These are phyloP conservation scores for Tyrophagus putrescentiae DNA, from an alignment of 1,140 invertebrate species.

Conservation along the genomic window DNA sequence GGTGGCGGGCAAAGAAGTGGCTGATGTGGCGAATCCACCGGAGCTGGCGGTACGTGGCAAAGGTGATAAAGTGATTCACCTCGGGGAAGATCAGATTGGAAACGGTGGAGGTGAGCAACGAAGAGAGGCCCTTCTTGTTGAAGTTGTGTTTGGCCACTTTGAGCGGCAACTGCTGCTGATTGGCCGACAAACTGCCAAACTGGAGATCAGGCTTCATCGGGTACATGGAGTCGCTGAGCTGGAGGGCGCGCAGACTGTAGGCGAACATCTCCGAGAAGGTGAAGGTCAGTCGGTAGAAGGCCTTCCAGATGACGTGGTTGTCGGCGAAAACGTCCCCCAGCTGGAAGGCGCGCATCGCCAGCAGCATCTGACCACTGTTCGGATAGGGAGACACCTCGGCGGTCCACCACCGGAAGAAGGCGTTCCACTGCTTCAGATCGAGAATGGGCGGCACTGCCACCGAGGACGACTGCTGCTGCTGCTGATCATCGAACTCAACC, in stretches of 20 bases:
- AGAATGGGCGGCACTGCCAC: conserved; percentile 8
- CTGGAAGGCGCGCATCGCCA: conserved; percentile 13
- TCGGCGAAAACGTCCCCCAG: conserved; percentile 5
- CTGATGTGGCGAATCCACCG: conserved; percentile 14
- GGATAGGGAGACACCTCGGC: conserved; percentile 12
- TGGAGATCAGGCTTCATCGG: conserved; percentile 8
- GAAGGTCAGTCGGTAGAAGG: conserved; percentile 17
- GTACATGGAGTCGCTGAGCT: conserved; percentile 16
- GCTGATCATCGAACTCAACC: conserved; percentile 5
- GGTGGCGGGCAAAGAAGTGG: conserved; percentile 5
- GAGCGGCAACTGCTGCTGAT: background rate
- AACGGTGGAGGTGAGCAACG: conserved; percentile 16
- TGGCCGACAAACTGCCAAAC: too few species aligned
- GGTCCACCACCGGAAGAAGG: conserved; percentile 15
- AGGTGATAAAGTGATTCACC: conserved; percentile 23
- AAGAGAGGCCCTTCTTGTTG: conserved; percentile 1
- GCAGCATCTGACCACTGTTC: conserved; percentile 11
- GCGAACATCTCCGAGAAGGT: conserved; percentile 14
- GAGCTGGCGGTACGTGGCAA: conserved; percentile 16
- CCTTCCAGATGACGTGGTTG: conserved; percentile 20
- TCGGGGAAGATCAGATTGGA: conserved; percentile 21
- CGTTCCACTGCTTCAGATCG: conserved; percentile 7
- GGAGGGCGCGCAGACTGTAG: conserved; percentile 18
- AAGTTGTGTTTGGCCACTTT: background rate
- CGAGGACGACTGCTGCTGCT: too few species aligned